These are phyloP conservation scores for Hetaerina americana DNA, from an alignment of 1,140 invertebrate genomes.

Conservation along the genomic window DNA sequence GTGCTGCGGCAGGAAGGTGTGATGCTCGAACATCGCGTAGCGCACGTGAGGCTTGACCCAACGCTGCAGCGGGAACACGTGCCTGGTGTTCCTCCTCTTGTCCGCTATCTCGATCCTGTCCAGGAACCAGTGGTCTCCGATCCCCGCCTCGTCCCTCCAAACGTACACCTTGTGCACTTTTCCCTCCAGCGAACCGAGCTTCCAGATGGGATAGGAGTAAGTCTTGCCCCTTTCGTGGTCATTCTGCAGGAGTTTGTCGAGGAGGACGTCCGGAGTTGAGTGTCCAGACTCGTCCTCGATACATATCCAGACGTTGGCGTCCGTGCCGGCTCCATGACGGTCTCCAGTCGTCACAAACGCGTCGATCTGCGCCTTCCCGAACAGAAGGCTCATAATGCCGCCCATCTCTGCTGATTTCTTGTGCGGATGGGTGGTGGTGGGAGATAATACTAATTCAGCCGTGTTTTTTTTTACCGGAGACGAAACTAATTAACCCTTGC, in stretches of 20 bases:
- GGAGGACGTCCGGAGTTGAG: conserved; percentile 15
- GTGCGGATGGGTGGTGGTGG: no score
- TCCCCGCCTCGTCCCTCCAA: conserved; percentile 19
- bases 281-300: conserved; percentile 22
- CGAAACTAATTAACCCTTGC: no score
- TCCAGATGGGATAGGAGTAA: conserved; percentile 16
- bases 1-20: conserved; percentile 31
- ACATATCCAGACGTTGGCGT: conserved; percentile 24
- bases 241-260: conserved; percentile 24
- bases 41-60: conserved; percentile 30
- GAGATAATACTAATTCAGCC: no score
- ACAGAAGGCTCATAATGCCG: background rate
- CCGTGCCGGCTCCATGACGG: conserved; percentile 24
- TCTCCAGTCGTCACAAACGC: conserved; percentile 27
- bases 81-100: conserved; percentile 10
- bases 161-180: conserved; percentile 13
- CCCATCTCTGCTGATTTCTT: background rate
- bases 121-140: conserved; percentile 20
- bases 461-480: no score
- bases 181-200: background rate
- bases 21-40: conserved; percentile 30
- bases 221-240: conserved; percentile 26
- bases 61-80: conserved; percentile 31
- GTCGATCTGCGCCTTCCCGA: conserved; percentile 10
- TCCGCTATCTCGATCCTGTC: conserved; percentile 19